phyloP scores from a whole-genome alignment of 2,797 vertebrate species.

The Megaceryle alcyon region DNA sequence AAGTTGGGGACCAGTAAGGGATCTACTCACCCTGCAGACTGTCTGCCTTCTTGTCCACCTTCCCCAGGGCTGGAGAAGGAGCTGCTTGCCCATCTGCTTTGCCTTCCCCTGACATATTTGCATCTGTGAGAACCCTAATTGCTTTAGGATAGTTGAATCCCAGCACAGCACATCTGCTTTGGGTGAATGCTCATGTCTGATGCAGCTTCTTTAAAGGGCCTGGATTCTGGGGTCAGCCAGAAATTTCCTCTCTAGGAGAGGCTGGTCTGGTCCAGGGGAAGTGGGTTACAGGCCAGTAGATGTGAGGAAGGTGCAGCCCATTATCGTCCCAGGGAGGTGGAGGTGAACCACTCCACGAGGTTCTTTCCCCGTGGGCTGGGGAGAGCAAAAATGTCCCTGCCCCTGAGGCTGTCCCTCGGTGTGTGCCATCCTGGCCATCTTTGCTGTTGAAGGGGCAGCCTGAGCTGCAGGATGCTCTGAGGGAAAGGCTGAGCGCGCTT shows the following conservation, averaged over 20 bases:
- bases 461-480: not conserved
- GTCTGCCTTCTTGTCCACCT: not conserved
- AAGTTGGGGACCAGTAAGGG: not conserved
- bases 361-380: not conserved
- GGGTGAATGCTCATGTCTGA: not conserved
- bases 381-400: not conserved
- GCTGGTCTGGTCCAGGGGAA: not conserved
- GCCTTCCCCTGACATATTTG: not conserved
- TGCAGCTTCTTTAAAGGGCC: not conserved
- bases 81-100: not conserved
- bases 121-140: not conserved
- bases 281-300: not conserved
- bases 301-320: not conserved
- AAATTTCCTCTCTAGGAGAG: not conserved
- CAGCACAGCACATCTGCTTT: not conserved
- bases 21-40: rapidly evolving
- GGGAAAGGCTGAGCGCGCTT: rapidly evolving
- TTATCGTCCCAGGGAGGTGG: rapidly evolving
- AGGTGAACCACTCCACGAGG: rapidly evolving
- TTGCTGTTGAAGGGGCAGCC: not conserved
- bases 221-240: not conserved
- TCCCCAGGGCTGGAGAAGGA: not conserved
- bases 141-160: not conserved
- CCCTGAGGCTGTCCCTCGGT: not conserved
- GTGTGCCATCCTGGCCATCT: too few species aligned